Conservation (phyloP, 2,113 vertebrate genomes). For the Nesospiza acunhae region DNA sequence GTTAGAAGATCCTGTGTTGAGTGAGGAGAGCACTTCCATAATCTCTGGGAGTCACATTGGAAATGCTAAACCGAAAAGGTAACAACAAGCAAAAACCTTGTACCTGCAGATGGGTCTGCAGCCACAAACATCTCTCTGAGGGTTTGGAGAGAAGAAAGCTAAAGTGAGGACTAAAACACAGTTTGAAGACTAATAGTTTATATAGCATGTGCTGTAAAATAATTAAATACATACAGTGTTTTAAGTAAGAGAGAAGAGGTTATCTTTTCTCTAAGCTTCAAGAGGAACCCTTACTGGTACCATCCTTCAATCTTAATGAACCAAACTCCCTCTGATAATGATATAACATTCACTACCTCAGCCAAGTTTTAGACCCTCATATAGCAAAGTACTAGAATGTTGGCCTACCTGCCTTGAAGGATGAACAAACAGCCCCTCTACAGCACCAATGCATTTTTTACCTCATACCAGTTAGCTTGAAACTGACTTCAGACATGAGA, state of each 20-base stretch:
- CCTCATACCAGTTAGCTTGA: neutral
- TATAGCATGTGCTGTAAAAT: neutral
- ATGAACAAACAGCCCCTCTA: neutral
- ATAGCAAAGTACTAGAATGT: neutral
- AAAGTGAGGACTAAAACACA: neutral
- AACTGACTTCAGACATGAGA: neutral
- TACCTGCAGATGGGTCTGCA: neutral
- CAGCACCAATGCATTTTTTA: neutral
- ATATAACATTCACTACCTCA: neutral
- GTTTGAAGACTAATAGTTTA: neutral
- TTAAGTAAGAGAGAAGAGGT: neutral
- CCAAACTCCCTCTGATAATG: neutral
- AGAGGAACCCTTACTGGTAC: neutral
- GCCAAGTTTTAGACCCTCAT: neutral
- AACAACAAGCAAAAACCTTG: neutral
- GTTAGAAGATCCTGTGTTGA: neutral
- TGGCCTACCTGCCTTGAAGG: neutral
- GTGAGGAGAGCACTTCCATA: neutral
- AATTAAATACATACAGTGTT: neutral
- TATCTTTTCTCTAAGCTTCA: neutral
- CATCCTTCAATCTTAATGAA: neutral
- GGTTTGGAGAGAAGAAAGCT: neutral
- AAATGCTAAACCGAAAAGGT: neutral
- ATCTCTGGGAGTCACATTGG: neutral
- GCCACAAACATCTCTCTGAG: neutral